These are phyloP conservation scores for Cheilinus undulatus DNA, from an alignment of 2,113 vertebrate species.

Conservation along the genomic window DNA sequence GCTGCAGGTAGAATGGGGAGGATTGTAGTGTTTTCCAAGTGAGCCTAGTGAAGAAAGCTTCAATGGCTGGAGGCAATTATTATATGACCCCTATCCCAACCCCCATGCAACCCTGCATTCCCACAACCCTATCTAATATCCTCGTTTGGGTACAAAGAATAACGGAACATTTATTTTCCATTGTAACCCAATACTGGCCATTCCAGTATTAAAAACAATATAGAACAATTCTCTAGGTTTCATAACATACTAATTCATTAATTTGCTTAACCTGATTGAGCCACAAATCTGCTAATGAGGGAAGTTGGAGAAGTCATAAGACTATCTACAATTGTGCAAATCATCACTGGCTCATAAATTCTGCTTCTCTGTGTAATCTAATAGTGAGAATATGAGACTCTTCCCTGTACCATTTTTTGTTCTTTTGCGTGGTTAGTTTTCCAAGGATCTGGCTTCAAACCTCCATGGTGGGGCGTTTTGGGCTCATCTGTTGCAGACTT, in stretches of 20 bases:
- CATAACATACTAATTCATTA: conserved; percentile 24
- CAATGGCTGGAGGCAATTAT: conserved; percentile 58
- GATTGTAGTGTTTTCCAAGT: conserved; percentile 43
- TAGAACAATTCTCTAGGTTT: background rate
- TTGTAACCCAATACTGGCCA: too few relatives aligned
- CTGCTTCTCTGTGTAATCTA: conserved; percentile 38
- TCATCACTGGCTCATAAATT: conserved; percentile 29
- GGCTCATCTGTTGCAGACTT: too few relatives aligned
- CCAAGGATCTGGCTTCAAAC: too few relatives aligned
- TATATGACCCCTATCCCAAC: conserved; percentile 46
- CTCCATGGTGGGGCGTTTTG: too few relatives aligned
- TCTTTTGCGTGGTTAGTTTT: too few relatives aligned
- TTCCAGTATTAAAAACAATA: too few relatives aligned
- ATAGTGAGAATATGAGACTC: conserved; percentile 37
- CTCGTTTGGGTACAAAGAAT: conserved; percentile 50
- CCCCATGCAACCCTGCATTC: conserved; percentile 52
- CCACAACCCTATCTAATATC: conserved; percentile 33
- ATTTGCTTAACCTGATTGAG: background rate
- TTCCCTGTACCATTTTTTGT: too few relatives aligned
- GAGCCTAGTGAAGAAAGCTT: conserved; percentile 38
- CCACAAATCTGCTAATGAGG: conserved; percentile 38
- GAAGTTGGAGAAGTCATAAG: conserved; percentile 41
- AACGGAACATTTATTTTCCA: conserved; percentile 38
- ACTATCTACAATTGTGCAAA: conserved; percentile 63
- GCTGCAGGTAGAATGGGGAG: conserved; percentile 70